Percentiles rank a stretch among this genome's conserved stretches.
Conservation (phyloP, 2,113 vertebrate species). For the Asarcornis scutulata region DNA sequence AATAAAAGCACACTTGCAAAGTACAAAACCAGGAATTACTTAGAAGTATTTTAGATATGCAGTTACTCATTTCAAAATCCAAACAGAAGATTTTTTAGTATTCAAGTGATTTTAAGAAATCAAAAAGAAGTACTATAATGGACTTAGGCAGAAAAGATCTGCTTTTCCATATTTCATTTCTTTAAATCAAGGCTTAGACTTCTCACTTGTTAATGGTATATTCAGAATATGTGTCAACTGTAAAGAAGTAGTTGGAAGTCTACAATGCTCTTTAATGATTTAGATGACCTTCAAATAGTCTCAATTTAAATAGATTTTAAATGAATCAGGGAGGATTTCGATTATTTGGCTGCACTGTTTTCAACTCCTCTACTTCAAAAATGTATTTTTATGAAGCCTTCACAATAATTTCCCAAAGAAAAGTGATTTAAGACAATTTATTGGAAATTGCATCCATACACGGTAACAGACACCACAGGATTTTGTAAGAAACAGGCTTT, state of each 20-base stretch:
- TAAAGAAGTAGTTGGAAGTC: background rate
- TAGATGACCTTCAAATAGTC: background rate
- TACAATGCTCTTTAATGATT: background rate
- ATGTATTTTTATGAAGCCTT: background rate
- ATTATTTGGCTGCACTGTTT: background rate
- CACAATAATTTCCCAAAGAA: background rate
- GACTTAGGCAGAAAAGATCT: background rate
- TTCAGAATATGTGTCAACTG: no score
- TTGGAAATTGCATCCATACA: background rate
- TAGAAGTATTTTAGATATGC: background rate
- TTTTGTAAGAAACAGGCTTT: background rate
- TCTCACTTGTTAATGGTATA: no score
- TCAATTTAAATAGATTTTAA: background rate
- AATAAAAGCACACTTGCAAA: background rate
- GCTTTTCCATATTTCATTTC: background rate
- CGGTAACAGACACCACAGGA: background rate
- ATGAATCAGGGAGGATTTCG: no score
- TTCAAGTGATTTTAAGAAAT: background rate
- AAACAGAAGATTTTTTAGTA: background rate
- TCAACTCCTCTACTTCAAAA: background rate
- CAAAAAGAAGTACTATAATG: background rate
- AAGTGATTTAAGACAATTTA: background rate
- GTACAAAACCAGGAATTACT: background rate
- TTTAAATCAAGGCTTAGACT: background rate
- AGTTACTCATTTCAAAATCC: background rate